Conservation (phyloP, 2,888 invertebrate genomes). For the Trissolcus japonicus region DNA sequence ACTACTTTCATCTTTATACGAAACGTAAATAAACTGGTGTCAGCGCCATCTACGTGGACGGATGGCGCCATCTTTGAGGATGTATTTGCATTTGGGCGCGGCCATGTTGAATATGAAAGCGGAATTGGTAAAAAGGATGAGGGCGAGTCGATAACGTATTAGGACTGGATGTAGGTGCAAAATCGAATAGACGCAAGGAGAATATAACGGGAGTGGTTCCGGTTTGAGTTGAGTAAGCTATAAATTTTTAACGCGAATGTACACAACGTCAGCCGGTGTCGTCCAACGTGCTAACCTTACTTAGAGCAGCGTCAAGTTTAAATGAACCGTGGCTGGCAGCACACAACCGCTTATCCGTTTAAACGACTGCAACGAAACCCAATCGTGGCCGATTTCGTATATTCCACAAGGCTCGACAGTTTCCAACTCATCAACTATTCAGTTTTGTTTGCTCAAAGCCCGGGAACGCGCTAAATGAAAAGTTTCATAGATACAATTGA, state of each 20-base stretch:
- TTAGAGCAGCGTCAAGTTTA: constrained; percentile 46
- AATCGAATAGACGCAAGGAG: constrained; percentile 45
- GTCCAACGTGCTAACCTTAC: constrained; percentile 58
- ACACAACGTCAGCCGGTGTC: constrained; percentile 56
- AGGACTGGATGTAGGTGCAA: constrained; percentile 35
- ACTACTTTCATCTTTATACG: too few species aligned
- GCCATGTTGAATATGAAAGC: constrained; percentile 7
- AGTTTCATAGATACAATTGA: constrained; percentile 9
- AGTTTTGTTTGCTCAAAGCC: constrained; percentile 29
- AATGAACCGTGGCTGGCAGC: constrained; percentile 38
- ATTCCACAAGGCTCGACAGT: constrained; percentile 25
- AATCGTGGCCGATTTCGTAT: constrained; percentile 29
- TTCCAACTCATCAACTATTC: constrained; percentile 47
- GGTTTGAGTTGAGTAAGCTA: constrained; percentile 69
- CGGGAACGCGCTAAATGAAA: constrained; percentile 28
- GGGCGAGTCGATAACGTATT: constrained; percentile 23
- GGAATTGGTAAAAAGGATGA: constrained; percentile 5
- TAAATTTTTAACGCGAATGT: constrained; percentile 69
- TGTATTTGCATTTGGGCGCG: background rate
- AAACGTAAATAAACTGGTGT: background rate
- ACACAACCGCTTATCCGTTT: constrained; percentile 33
- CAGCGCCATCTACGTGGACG: background rate
- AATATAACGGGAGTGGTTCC: constrained; percentile 65
- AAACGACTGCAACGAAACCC: constrained; percentile 35
- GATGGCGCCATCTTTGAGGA: background rate